phyloP scores from a whole-genome alignment of 2,888 invertebrate genomes.

The Craniophora ligustri region DNA sequence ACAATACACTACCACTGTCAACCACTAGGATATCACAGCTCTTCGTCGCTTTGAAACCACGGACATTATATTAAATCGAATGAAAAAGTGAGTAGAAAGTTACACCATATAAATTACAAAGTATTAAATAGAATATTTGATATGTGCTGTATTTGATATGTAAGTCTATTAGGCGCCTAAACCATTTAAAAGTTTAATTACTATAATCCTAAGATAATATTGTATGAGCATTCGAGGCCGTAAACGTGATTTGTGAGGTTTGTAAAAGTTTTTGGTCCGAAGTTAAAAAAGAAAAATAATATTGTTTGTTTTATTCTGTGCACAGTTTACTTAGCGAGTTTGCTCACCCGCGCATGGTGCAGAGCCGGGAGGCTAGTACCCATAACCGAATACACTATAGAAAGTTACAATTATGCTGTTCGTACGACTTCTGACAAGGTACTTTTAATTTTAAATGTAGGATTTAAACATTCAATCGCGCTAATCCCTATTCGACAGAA shows the following conservation, averaged over 20 bases:
- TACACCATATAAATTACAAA: conserved; percentile 23
- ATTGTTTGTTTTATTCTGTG: conserved; percentile 31
- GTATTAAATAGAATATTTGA: conserved; percentile 16
- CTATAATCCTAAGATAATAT: conserved; percentile 77
- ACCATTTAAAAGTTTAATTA: conserved; percentile 75
- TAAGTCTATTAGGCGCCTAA: conserved; percentile 54
- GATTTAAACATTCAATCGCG: too few species aligned
- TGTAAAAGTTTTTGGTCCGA: conserved; percentile 62
- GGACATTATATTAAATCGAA: too few species aligned
- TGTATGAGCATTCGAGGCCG: conserved; percentile 60
- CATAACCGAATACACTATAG: conserved; percentile 21
- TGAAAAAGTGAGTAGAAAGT: too few species aligned
- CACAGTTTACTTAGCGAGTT: conserved; percentile 41
- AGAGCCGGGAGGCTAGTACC: not conserved
- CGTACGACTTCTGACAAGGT: too few species aligned
- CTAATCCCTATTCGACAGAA: too few species aligned
- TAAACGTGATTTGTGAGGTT: conserved; percentile 66
- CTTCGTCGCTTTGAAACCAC: too few species aligned
- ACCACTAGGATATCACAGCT: too few species aligned
- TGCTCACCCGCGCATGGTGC: conserved; percentile 2
- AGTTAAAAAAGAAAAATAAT: conserved; percentile 52
- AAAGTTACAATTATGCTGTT: not conserved
- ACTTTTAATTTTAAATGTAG: conserved; percentile 1
- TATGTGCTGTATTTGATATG: conserved; percentile 25
- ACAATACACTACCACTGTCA: too few species aligned